A percentile compares a stretch with the other conserved stretches of the same genome.
These are phyloP conservation scores for Cheilosia variabilis DNA, from an alignment of 2,888 invertebrate species.

Conservation along the genomic window DNA sequence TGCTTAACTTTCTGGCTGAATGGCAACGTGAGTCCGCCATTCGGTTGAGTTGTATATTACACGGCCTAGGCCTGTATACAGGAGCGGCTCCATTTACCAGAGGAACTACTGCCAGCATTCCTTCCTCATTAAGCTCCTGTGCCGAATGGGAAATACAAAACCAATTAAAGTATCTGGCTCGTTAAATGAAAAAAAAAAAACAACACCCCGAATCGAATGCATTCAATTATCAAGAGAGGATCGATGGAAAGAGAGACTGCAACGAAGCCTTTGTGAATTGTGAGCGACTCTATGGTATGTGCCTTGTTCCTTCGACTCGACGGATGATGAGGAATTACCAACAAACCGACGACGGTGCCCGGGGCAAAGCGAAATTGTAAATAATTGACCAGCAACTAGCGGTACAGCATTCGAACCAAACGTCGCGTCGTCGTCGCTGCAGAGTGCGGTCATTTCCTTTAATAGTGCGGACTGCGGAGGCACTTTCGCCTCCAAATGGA, in stretches of 20 bases:
- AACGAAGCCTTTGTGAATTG: too few species aligned
- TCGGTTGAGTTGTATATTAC: slow-evolving; percentile 11
- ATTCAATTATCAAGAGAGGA: slow-evolving; percentile 26
- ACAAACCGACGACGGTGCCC: not conserved
- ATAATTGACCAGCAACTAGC: slow-evolving; percentile 53
- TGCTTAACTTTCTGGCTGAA: slow-evolving; percentile 46
- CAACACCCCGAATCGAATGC: slow-evolving; percentile 48
- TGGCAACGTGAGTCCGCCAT: slow-evolving; percentile 40
- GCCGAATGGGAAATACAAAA: slow-evolving; percentile 63
- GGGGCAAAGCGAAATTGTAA: slow-evolving; percentile 13
- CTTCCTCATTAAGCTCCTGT: slow-evolving; percentile 56
- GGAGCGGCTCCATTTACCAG: not conserved
- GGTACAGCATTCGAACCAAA: slow-evolving; percentile 7
- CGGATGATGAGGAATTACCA: slow-evolving; percentile 50
- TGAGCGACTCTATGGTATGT: too few species aligned
- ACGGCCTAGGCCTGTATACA: not conserved
- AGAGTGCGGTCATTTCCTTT: slow-evolving; percentile 55
- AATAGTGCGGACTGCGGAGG: slow-evolving; percentile 35
- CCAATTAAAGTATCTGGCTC: slow-evolving; percentile 72
- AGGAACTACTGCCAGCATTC: slow-evolving; percentile 29
- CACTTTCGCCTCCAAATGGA: slow-evolving; percentile 39
- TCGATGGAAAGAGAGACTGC: not conserved
- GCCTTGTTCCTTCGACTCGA: slow-evolving; percentile 12
- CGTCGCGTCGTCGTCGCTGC: not conserved
- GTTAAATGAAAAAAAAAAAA: slow-evolving; percentile 45